phyloP scores from a whole-genome alignment of 1,140 invertebrate genomes.

The Hesperophylax magnus region DNA sequence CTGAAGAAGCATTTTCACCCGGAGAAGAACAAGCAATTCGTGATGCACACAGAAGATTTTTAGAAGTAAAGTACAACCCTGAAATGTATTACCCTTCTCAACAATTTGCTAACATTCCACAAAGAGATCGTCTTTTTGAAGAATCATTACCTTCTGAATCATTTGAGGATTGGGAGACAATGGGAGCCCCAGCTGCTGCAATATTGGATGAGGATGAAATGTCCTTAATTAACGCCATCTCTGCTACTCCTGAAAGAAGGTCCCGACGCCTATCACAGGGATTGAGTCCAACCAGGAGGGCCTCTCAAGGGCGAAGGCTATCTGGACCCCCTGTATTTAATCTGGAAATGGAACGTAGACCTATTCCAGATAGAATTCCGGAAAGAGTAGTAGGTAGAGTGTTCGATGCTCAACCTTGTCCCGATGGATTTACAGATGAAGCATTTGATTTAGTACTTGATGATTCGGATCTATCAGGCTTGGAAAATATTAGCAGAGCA shows the following conservation, averaged over 20 bases:
- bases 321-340: neutral
- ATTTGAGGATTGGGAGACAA: neutral
- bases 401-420: too few species aligned
- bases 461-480: constrained; percentile 7
- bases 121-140: neutral
- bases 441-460: constrained; percentile 5
- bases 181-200: neutral
- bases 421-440: neutral
- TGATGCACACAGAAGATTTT: constrained; percentile 15
- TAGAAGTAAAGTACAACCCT: constrained; percentile 15
- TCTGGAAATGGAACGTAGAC: constrained; percentile 3
- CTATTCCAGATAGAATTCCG: neutral
- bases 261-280: neutral
- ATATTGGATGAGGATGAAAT: constrained; percentile 3
- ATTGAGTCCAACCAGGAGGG: neutral
- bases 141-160: constrained; percentile 5
- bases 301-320: neutral
- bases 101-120: neutral
- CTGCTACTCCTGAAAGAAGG: neutral
- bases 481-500: constrained; percentile 5
- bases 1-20: constrained; percentile 5
- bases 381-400: neutral
- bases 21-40: constrained; percentile 19
- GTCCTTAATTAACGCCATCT: neutral
- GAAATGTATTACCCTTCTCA: constrained; percentile 32